These are phyloP conservation scores for Ophion ellenae DNA, from an alignment of 2,888 invertebrate genomes.

Conservation along the genomic window DNA sequence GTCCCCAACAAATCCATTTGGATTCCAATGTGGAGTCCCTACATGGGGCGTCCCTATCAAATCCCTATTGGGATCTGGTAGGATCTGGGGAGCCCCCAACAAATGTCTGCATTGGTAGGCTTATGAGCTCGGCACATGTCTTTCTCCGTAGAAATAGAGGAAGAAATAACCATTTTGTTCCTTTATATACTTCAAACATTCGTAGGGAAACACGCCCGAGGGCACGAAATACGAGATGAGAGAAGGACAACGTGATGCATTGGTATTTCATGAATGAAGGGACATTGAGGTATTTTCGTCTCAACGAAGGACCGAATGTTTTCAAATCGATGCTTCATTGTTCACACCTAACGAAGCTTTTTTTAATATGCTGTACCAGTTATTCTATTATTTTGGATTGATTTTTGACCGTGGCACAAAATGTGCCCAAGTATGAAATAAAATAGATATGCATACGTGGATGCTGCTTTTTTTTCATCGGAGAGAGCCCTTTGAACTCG, in stretches of 20 bases:
- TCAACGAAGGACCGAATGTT: conserved; percentile 3
- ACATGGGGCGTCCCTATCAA: no score
- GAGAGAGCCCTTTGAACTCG: conserved; percentile 1
- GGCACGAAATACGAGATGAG: background rate
- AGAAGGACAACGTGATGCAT: conserved; percentile 16
- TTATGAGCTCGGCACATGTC: conserved; percentile 38
- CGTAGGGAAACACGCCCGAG: conserved; percentile 34
- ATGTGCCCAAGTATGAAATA: background rate
- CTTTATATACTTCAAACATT: conserved; percentile 59
- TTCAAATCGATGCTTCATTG: conserved; percentile 5
- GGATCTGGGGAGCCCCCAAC: no score
- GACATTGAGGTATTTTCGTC: conserved; percentile 4
- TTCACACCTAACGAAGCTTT: background rate
- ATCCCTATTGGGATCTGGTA: no score
- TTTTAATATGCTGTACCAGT: background rate
- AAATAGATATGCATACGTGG: background rate
- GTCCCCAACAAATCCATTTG: no score
- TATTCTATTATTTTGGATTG: background rate
- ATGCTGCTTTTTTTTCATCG: background rate
- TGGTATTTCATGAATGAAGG: background rate
- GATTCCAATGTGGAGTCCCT: no score
- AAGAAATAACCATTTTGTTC: conserved; percentile 52
- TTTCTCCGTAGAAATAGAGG: conserved; percentile 35
- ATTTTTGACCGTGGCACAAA: background rate
- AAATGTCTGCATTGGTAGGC: background rate